A percentile compares a stretch with the other conserved stretches of the same genome.
phyloP scores from a whole-genome alignment of 2,113 vertebrate species.

The Ptyas mucosa region DNA sequence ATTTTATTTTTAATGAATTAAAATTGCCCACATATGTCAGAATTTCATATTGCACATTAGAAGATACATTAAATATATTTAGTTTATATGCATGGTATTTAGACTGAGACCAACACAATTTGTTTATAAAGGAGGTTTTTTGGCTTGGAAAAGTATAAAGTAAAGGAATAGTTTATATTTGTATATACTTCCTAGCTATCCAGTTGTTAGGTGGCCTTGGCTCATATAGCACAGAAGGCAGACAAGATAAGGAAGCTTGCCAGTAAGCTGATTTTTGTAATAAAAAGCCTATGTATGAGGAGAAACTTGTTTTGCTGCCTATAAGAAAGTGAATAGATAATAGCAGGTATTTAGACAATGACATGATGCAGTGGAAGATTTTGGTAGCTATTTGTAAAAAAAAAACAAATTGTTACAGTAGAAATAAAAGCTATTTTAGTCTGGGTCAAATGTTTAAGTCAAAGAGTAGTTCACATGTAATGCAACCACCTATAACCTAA shows the following conservation, averaged over 20 bases:
- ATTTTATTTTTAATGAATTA: background rate
- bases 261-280: background rate
- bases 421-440: background rate
- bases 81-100: too few relatives aligned
- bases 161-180: background rate
- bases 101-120: background rate
- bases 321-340: background rate
- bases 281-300: background rate
- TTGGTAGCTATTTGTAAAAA: background rate
- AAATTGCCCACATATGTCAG: background rate
- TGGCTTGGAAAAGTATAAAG: background rate
- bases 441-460: background rate
- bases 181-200: background rate
- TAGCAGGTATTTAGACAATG: background rate
- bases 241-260: background rate
- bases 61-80: background rate
- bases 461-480: background rate
- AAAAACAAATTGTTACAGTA: background rate
- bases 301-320: background rate
- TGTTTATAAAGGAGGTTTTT: background rate
- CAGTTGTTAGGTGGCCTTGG: background rate
- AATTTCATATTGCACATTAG: background rate
- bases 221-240: accelerated
- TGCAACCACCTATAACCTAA: background rate
- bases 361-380: accelerated